A percentile compares a stretch with the other conserved stretches of the same genome.
phyloP scores from a whole-genome alignment of 1,140 invertebrate species.

The Cepaea nemoralis region DNA sequence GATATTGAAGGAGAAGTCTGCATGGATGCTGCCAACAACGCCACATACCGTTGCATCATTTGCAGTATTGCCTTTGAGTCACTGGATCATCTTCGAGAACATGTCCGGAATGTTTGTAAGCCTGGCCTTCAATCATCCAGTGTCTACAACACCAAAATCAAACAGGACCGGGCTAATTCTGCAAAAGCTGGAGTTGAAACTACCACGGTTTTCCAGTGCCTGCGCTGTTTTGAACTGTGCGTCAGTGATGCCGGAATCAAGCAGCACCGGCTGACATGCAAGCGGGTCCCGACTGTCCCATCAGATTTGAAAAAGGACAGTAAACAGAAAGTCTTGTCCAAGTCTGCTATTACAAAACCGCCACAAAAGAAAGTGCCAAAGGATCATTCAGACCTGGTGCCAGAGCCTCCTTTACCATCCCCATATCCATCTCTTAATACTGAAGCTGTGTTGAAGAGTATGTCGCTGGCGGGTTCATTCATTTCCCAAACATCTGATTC shows the following conservation, averaged over 20 bases:
- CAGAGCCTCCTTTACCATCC: constrained; percentile 26
- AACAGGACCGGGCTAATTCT: constrained; percentile 37
- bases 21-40: constrained; percentile 42
- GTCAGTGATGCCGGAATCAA: constrained; percentile 45
- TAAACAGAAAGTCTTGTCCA: neutral
- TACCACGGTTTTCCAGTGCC: constrained; percentile 47
- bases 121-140: constrained; percentile 38
- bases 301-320: constrained; percentile 35
- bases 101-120: constrained; percentile 45
- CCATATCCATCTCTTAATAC: constrained; percentile 15
- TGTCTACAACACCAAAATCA: constrained; percentile 28
- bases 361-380: neutral
- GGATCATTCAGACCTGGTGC: constrained; percentile 7
- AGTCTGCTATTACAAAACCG: neutral
- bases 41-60: constrained; percentile 49
- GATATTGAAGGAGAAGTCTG: constrained; percentile 30
- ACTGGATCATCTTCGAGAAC: constrained; percentile 40
- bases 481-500: neutral
- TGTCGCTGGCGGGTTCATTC: neutral
- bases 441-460: constrained; percentile 29
- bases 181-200: constrained; percentile 42
- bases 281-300: constrained; percentile 38
- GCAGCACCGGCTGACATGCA: constrained; percentile 43
- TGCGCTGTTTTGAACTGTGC: constrained; percentile 45
- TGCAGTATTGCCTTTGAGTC: constrained; percentile 44